Conservation (phyloP, 1,140 invertebrate species). For the Bactericera cockerelli region DNA sequence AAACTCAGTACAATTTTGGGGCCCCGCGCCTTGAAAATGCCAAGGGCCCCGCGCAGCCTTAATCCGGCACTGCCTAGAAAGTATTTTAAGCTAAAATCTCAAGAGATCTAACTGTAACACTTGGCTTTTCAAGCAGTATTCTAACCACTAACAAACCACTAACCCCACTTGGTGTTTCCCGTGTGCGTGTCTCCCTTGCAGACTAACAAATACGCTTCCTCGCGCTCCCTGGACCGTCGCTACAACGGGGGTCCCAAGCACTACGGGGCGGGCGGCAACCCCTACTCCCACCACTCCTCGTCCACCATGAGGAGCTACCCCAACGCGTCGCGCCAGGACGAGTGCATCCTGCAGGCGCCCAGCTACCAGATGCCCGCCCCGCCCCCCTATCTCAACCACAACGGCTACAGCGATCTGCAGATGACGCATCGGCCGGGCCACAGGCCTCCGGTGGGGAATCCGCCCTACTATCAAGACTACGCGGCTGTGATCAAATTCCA, state of each 20-base stretch:
- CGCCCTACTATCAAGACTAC: slow-evolving; percentile 4
- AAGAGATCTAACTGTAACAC: too few species aligned
- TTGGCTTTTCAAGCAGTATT: too few species aligned
- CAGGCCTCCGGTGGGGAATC: not conserved
- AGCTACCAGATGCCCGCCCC: slow-evolving; percentile 3
- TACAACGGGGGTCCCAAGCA: not conserved
- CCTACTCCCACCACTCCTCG: not conserved
- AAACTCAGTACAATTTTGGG: too few species aligned
- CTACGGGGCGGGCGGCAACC: not conserved
- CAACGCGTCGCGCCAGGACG: not conserved
- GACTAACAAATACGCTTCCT: not conserved
- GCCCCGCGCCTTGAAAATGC: too few species aligned
- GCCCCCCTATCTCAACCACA: not conserved
- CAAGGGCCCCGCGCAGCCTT: too few species aligned
- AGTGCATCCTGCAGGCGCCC: not conserved
- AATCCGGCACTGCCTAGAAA: too few species aligned
- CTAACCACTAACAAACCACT: not conserved
- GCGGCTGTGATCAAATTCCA: slow-evolving; percentile 55
- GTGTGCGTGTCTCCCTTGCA: not conserved
- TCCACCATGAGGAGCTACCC: not conserved
- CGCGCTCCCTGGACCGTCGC: not conserved
- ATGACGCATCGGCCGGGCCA: not conserved
- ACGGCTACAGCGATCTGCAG: not conserved
- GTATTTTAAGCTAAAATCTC: too few species aligned
- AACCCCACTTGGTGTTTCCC: not conserved